Percentiles rank a stretch among this genome's conserved stretches.
These are phyloP conservation scores for Celastrina argiolus DNA, from an alignment of 2,888 invertebrate genomes.

Conservation along the genomic window DNA sequence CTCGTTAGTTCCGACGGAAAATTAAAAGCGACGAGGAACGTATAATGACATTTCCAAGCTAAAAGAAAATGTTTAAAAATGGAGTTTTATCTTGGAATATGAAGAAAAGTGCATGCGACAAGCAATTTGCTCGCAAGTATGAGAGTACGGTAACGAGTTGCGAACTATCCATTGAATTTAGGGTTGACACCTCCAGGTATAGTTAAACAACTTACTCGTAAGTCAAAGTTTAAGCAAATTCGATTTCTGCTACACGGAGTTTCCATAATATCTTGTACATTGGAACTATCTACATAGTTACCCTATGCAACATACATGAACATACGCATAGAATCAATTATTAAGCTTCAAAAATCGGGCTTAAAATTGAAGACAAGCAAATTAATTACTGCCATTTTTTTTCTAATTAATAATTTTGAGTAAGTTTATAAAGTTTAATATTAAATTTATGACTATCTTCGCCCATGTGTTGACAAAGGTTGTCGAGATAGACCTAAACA, in stretches of 20 bases:
- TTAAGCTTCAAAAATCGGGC: too few relatives aligned
- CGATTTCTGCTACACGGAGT: constrained; percentile 1
- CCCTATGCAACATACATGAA: too few relatives aligned
- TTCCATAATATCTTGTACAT: neutral
- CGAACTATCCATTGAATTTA: constrained; percentile 22
- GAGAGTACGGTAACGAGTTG: constrained; percentile 23
- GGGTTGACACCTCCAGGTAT: constrained; percentile 10
- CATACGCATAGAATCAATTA: too few relatives aligned
- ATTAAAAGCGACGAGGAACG: neutral
- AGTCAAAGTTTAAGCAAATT: neutral
- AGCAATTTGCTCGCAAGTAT: constrained; percentile 22
- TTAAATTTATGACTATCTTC: too few relatives aligned
- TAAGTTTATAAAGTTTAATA: too few relatives aligned
- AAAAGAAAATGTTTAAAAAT: constrained; percentile 8
- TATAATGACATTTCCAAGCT: neutral
- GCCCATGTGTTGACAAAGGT: too few relatives aligned
- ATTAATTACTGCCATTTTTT: too few relatives aligned
- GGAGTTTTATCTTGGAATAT: constrained; percentile 20
- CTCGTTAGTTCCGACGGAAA: constrained; percentile 2
- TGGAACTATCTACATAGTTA: neutral
- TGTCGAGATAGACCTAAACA: too few relatives aligned
- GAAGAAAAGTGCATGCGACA: constrained; percentile 31
- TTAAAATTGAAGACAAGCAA: too few relatives aligned
- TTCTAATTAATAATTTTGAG: too few relatives aligned
- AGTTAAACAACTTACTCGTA: neutral